phyloP scores from a whole-genome alignment of 2,888 invertebrate species.

The Xiphydria camelus region DNA sequence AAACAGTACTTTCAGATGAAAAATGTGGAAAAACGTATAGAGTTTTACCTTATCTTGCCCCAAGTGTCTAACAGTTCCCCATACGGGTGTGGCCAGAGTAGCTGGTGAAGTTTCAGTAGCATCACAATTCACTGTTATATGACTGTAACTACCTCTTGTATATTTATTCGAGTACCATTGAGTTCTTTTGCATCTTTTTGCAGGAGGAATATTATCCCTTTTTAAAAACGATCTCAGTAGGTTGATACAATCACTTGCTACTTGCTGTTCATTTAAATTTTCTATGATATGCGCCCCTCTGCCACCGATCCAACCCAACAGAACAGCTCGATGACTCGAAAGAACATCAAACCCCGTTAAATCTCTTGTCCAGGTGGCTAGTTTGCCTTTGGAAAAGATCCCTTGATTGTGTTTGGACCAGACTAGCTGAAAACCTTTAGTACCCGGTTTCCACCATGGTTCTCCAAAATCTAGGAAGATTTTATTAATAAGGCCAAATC shows the following conservation, averaged over 20 bases:
- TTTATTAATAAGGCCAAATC: constrained; percentile 70
- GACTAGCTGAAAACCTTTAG: constrained; percentile 65
- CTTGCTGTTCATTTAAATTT: constrained; percentile 58
- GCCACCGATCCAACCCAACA: constrained; percentile 71
- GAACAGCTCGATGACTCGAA: constrained; percentile 56
- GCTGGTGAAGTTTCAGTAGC: constrained; percentile 49
- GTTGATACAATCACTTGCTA: constrained; percentile 61
- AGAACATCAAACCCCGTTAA: constrained; percentile 70
- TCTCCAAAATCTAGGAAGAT: constrained; percentile 67
- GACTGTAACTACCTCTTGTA: constrained; percentile 65
- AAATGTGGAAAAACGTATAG: background rate
- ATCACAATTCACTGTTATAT: constrained; percentile 62
- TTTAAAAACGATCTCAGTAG: constrained; percentile 61
- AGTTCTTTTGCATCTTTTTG: constrained; percentile 59
- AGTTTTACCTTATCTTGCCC: constrained; percentile 29
- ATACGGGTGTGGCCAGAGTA: constrained; percentile 57
- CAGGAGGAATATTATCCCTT: constrained; percentile 58
- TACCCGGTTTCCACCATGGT: constrained; percentile 64
- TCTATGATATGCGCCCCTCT: constrained; percentile 65
- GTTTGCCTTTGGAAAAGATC: constrained; percentile 26
- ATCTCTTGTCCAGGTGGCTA: constrained; percentile 62
- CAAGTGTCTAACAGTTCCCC: constrained; percentile 34
- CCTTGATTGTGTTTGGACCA: constrained; percentile 50
- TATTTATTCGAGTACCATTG: constrained; percentile 64
- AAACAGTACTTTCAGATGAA: background rate